Conservation (phyloP, 2,888 invertebrate genomes). For the Idaea biselata region DNA sequence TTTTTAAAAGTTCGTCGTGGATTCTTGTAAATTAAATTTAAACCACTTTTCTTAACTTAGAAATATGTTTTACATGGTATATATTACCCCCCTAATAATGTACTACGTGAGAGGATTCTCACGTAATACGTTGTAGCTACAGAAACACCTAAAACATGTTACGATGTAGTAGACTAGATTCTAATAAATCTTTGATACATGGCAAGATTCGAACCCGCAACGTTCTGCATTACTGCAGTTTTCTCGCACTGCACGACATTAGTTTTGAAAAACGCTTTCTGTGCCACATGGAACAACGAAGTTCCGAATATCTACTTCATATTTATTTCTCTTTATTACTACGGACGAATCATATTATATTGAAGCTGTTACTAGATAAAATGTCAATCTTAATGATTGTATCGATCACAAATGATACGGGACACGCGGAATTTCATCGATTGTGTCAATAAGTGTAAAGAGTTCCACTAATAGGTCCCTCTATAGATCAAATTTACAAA, state of each 20-base stretch:
- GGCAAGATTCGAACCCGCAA: too few species aligned
- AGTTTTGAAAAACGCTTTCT: too few species aligned
- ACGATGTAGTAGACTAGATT: too few species aligned
- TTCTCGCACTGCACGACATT: too few species aligned
- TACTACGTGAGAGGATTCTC: too few species aligned
- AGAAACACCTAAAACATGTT: too few species aligned
- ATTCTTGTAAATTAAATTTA: neutral
- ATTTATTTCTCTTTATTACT: neutral
- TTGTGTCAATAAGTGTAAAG: constrained; percentile 36
- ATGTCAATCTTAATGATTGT: constrained; percentile 67
- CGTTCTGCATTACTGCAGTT: too few species aligned
- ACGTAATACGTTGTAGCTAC: too few species aligned
- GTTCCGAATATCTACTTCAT: neutral
- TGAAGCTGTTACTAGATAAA: constrained; percentile 15
- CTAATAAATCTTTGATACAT: too few species aligned
- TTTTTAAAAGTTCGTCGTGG: neutral
- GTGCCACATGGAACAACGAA: too few species aligned
- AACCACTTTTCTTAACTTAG: neutral
- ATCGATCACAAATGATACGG: constrained; percentile 56
- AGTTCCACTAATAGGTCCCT: constrained; percentile 26
- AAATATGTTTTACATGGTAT: too few species aligned
- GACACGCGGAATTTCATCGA: constrained; percentile 55
- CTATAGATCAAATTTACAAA: neutral
- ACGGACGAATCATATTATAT: neutral
- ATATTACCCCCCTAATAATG: too few species aligned